These are phyloP conservation scores for Callyntrura sp. DNA, from an alignment of 2,888 invertebrate species.

Conservation along the genomic window DNA sequence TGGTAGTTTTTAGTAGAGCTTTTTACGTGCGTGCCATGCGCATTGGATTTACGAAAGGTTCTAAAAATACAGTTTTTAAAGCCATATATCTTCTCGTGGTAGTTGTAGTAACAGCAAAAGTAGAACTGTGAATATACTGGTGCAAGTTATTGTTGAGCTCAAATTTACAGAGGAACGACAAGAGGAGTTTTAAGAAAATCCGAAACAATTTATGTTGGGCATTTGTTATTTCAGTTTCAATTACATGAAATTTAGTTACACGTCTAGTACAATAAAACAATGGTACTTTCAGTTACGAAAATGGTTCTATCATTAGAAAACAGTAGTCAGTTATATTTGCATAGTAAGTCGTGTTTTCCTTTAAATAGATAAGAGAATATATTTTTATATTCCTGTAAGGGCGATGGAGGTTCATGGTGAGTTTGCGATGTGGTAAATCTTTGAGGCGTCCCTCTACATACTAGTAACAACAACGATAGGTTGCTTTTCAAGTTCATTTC, in stretches of 20 bases:
- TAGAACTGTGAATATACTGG: too few relatives aligned
- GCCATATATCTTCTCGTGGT: neutral
- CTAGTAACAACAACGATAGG: too few relatives aligned
- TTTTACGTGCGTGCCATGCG: neutral
- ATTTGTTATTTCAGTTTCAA: neutral
- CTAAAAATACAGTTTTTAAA: constrained; percentile 39
- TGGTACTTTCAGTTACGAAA: neutral
- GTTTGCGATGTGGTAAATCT: neutral
- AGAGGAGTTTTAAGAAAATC: neutral
- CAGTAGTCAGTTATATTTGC: neutral
- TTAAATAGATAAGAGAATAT: constrained; percentile 24
- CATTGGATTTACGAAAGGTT: constrained; percentile 28
- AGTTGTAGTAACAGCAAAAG: neutral
- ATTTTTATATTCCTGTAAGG: neutral
- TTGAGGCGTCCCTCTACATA: too few relatives aligned
- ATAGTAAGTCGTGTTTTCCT: constrained; percentile 35
- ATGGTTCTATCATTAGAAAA: too few relatives aligned
- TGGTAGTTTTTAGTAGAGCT: constrained; percentile 27
- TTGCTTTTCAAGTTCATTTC: neutral
- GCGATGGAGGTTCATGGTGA: neutral
- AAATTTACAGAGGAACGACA: constrained; percentile 43
- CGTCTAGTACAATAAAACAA: neutral
- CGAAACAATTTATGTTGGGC: neutral
- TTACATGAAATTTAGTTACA: neutral
- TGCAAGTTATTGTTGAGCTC: constrained; percentile 53